Evolutionary conservation across 2,113 vertebrate genomes (phyloP), one percentile per base, ranked within the genome.

Genomic region (Peromyscus leucopus): DNA sequence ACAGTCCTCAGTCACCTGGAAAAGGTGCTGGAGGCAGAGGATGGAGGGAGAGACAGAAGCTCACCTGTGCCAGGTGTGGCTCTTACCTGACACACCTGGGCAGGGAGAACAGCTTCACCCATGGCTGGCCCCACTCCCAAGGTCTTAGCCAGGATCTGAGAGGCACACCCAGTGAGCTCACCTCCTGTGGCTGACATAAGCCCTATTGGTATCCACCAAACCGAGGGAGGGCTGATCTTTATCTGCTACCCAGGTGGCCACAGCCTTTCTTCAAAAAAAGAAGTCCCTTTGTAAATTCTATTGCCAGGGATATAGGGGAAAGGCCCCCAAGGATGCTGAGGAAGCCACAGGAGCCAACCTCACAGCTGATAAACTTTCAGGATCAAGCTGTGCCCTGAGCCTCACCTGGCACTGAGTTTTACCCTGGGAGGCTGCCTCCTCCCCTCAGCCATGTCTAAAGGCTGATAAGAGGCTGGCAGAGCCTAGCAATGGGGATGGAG

Each of bases 341-440:
- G 95, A 98, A 88, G 67, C 75, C 93, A 94, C 55, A 97, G 96
- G 82, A 97, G 97, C 89, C 93, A 92, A 93, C 75, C 48, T 91
- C 71, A 33, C 39, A 72, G 75, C 51, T 90, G 48, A 65, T 31
- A 75, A 61, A 42, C 31, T 74, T 48, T 89, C 46, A 63, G 42
- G 51, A 46, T 55, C 87, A 65, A 51, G 51, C 76, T 39, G n/a
- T 91, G 61, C 22, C 91, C 48, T 46, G 31, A 87, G 22, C 39
- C 28, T 48, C 4, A 19, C 0, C 4, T 6, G 22, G 59, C 46
- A 15, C 16, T 82, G 48, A 94, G 91, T 76, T 96, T 42, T 36
- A 79, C 42, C 39, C 67, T 33, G 24, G 74, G 75, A 63, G 90
- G 94, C n/a, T 16, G 3, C 67, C 9, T 26, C 76, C 46, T 79